Conservation (phyloP, 1,140 invertebrate genomes). For the Lineus longissimus region DNA sequence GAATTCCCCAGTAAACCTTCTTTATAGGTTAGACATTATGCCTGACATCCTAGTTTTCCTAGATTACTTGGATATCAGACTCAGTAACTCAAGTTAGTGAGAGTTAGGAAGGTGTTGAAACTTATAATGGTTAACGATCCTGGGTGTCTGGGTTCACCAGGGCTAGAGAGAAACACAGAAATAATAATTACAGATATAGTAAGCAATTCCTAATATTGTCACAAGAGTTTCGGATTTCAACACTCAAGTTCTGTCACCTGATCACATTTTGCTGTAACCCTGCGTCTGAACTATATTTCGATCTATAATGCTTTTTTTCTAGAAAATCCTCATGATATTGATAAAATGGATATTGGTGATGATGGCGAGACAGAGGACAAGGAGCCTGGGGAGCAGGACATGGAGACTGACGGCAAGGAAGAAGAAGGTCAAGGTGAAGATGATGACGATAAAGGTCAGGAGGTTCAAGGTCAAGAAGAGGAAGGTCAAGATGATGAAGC, state of each 20-base stretch:
- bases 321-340: conserved; percentile 2
- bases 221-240: too few relatives aligned
- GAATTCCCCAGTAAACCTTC: background rate
- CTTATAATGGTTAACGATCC: too few relatives aligned
- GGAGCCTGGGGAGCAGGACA: conserved; percentile 48
- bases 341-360: conserved; percentile 10
- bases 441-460: conserved; percentile 4
- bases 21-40: too few relatives aligned
- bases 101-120: too few relatives aligned
- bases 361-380: conserved; percentile 24
- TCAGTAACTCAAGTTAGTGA: too few relatives aligned
- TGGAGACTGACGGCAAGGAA: conserved; percentile 41
- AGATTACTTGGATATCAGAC: too few relatives aligned
- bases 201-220: too few relatives aligned
- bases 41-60: too few relatives aligned
- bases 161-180: too few relatives aligned
- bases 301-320: conserved; percentile 2
- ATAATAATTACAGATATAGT: too few relatives aligned
- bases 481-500: conserved; percentile 16
- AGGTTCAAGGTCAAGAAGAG: conserved; percentile 25
- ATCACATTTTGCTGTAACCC: too few relatives aligned
- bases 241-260: background rate
- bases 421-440: conserved; percentile 19
- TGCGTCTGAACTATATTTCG: background rate
- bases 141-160: too few relatives aligned